A percentile compares a stretch with the other conserved stretches of the same genome.
Evolutionary conservation across 2,797 vertebrate genomes (phyloP).

Genomic region (Pipistrellus pygmaeus): DNA sequence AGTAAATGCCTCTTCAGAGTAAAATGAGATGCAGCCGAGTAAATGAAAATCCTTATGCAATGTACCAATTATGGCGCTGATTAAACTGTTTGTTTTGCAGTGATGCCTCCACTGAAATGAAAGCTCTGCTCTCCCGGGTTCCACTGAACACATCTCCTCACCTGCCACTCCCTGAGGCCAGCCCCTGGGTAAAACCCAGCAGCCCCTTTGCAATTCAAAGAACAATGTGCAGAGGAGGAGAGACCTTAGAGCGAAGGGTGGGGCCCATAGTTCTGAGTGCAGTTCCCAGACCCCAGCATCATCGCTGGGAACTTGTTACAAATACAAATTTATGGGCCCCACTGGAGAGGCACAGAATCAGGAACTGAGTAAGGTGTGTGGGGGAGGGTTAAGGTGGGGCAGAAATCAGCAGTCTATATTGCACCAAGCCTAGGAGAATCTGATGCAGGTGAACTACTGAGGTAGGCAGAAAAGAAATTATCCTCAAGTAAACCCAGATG

Average conservation of each 20-base stretch:
- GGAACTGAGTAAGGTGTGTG: background rate
- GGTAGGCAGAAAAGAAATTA: background rate
- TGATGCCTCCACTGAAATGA: background rate
- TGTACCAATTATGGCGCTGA: constrained; percentile 61
- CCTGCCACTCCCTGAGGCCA: background rate
- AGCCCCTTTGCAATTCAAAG: background rate
- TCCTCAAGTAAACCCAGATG: background rate
- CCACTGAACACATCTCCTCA: background rate
- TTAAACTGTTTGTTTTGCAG: constrained; percentile 61
- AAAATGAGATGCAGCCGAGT: constrained; percentile 68
- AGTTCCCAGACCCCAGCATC: background rate
- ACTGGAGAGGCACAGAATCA: background rate
- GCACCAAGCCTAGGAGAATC: background rate
- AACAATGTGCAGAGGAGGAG: background rate
- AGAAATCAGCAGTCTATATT: background rate
- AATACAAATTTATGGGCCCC: background rate
- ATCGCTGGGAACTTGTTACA: background rate
- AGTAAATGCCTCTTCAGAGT: constrained; percentile 69
- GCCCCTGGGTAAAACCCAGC: background rate
- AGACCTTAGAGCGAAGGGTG: background rate
- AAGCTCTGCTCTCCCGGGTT: background rate
- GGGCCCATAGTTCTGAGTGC: background rate
- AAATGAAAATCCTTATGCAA: constrained; percentile 67
- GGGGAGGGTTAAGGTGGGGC: background rate
- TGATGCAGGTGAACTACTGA: background rate